Conservation (phyloP, 2,797 vertebrate species). For the Enteromius afrohamiltoni region DNA sequence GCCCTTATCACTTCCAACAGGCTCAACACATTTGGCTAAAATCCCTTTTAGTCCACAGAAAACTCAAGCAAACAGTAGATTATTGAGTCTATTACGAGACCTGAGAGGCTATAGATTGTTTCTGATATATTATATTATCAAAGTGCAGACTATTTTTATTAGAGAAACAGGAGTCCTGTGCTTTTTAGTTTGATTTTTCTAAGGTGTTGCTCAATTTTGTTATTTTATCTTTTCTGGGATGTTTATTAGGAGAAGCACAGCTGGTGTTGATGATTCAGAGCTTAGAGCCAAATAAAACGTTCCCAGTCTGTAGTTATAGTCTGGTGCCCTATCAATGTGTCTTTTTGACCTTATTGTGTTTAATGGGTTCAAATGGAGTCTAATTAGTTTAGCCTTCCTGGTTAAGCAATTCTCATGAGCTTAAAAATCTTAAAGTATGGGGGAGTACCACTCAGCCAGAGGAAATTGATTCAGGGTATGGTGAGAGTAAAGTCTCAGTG, state of each 20-base stretch:
- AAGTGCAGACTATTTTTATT: neutral
- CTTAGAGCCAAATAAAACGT: constrained; percentile 55
- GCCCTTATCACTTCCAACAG: constrained; percentile 53
- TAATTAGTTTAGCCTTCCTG: constrained; percentile 55
- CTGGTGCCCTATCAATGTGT: constrained; percentile 39
- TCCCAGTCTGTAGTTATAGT: constrained; percentile 31
- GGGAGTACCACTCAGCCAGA: constrained; percentile 26
- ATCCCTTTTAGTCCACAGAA: constrained; percentile 17
- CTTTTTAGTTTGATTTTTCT: neutral
- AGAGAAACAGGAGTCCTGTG: constrained; percentile 1
- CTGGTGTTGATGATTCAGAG: constrained; percentile 50
- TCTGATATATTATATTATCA: constrained; percentile 17
- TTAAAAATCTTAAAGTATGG: constrained; percentile 35
- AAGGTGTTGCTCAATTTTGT: constrained; percentile 31
- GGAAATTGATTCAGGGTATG: constrained; percentile 34
- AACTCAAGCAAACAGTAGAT: constrained; percentile 29
- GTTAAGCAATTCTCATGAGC: constrained; percentile 42
- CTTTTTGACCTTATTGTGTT: constrained; percentile 50
- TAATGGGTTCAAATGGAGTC: constrained; percentile 53
- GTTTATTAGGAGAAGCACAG: constrained; percentile 47
- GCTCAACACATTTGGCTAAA: constrained; percentile 18
- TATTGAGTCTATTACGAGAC: constrained; percentile 14
- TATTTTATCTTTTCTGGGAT: constrained; percentile 40
- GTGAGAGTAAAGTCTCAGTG: constrained; percentile 30
- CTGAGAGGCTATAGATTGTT: constrained; percentile 15